A percentile compares a stretch with the other conserved stretches of the same genome.
Conservation (phyloP, 2,888 invertebrate genomes). For the Ophion slaviceki region DNA sequence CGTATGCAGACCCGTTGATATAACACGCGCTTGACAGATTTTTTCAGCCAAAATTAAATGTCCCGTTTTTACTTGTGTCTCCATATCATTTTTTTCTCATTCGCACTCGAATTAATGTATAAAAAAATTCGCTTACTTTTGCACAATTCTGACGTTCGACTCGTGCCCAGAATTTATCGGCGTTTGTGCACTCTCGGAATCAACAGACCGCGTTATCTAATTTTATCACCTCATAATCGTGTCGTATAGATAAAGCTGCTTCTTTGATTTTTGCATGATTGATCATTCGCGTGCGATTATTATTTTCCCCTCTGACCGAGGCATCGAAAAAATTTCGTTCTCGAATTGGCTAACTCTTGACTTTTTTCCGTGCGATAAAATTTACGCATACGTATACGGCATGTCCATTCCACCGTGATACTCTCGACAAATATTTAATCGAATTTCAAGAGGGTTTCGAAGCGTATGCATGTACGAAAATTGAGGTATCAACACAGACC, state of each 20-base stretch:
- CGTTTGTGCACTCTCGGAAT: neutral
- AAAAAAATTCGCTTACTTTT: neutral
- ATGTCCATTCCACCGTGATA: neutral
- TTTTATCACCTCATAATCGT: no score
- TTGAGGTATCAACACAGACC: no score
- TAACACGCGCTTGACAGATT: no score
- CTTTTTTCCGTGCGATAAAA: neutral
- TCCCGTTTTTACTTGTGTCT: neutral
- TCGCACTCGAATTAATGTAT: neutral
- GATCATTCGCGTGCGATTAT: neutral
- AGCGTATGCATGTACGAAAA: neutral
- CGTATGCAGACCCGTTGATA: no score
- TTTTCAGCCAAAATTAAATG: no score
- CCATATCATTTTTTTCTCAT: neutral
- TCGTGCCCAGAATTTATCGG: neutral
- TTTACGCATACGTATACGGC: neutral
- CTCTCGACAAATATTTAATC: conserved; percentile 1
- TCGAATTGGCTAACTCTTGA: neutral
- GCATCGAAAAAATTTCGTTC: neutral
- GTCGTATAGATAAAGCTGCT: neutral
- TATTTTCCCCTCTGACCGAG: neutral
- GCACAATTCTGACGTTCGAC: conserved; percentile 9
- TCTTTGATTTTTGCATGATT: neutral
- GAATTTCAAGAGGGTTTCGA: neutral
- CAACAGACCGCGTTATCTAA: no score